Percentiles rank a stretch among this genome's conserved stretches.
Evolutionary conservation across 2,888 invertebrate genomes (phyloP).

Genomic region (Dasysyrphus albostriatus): DNA sequence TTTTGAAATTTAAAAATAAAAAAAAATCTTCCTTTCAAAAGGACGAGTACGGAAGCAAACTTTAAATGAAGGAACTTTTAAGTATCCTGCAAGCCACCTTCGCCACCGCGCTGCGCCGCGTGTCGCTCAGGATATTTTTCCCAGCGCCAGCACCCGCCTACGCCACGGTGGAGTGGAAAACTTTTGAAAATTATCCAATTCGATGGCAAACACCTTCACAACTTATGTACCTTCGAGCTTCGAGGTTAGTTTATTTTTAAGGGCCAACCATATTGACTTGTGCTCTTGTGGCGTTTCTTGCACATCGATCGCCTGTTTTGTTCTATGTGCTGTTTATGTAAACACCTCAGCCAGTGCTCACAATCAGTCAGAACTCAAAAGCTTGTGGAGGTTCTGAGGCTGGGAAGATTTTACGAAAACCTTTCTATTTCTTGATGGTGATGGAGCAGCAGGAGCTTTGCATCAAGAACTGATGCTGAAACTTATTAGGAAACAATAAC

Average conservation of each 20-base stretch:
- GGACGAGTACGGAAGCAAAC: conserved; percentile 54
- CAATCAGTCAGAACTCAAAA: neutral
- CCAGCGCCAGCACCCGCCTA: conserved; percentile 1
- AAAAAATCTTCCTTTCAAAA: conserved; percentile 27
- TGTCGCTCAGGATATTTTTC: conserved; percentile 1
- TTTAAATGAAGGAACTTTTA: conserved; percentile 75
- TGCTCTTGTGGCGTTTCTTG: conserved; percentile 8
- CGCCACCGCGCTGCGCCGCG: neutral
- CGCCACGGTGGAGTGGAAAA: conserved; percentile 42
- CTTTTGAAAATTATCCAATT: conserved; percentile 66
- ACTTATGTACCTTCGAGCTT: conserved; percentile 25
- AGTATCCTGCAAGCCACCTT: conserved; percentile 32
- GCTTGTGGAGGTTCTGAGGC: too few relatives aligned
- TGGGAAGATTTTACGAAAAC: neutral
- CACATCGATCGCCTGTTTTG: conserved; percentile 24
- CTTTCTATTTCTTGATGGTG: neutral
- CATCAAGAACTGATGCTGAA: conserved; percentile 54
- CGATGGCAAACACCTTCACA: conserved; percentile 56
- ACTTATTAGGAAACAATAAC: conserved; percentile 73
- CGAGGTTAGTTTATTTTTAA: conserved; percentile 22
- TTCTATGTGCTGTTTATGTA: neutral
- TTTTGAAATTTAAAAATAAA: conserved; percentile 21
- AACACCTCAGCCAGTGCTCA: neutral
- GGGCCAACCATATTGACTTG: conserved; percentile 31
- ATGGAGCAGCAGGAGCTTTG: neutral